Percentiles rank a stretch among this genome's conserved stretches.
phyloP scores from a whole-genome alignment of 2,113 vertebrate species.

The Cnemophilus loriae region DNA sequence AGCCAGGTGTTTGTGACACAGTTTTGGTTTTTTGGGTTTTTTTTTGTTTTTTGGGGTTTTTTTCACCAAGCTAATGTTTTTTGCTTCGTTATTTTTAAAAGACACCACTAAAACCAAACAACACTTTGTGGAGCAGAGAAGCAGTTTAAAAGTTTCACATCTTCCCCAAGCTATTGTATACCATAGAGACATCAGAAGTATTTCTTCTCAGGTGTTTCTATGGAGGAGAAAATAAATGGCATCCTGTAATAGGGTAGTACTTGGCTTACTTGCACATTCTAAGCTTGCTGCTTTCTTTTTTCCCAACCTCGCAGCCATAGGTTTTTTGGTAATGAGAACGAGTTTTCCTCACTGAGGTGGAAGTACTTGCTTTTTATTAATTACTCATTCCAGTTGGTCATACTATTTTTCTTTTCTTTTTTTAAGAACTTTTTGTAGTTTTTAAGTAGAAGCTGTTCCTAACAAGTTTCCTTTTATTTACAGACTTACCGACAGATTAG shows the following conservation, averaged over 20 bases:
- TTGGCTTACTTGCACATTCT: not conserved
- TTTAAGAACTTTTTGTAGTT: not conserved
- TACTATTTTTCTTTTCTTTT: not conserved
- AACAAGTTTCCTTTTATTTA: conserved; percentile 10
- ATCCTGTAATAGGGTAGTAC: not conserved
- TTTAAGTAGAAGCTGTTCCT: not conserved
- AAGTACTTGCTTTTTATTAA: not conserved
- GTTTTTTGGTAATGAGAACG: not conserved
- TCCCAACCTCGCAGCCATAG: not conserved
- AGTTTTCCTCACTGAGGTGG: not conserved
- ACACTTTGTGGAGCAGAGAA: not conserved
- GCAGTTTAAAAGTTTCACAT: not conserved
- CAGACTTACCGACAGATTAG: conserved; percentile 94
- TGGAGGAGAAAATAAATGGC: not conserved
- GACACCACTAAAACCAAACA: not conserved
- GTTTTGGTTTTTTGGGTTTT: no score
- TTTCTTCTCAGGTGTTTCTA: not conserved
- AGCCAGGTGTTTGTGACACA: not conserved
- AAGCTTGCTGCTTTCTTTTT: not conserved
- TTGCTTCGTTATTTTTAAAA: not conserved
- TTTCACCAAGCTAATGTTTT: not conserved
- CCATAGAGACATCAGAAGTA: not conserved
- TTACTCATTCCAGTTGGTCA: not conserved
- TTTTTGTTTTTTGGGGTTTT: no score
- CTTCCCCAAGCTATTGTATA: not conserved